Evolutionary conservation across 2,113 vertebrate species (phyloP), one percentile per base, ranked within the genome.

Genomic region (Mormyrus iriodes): DNA sequence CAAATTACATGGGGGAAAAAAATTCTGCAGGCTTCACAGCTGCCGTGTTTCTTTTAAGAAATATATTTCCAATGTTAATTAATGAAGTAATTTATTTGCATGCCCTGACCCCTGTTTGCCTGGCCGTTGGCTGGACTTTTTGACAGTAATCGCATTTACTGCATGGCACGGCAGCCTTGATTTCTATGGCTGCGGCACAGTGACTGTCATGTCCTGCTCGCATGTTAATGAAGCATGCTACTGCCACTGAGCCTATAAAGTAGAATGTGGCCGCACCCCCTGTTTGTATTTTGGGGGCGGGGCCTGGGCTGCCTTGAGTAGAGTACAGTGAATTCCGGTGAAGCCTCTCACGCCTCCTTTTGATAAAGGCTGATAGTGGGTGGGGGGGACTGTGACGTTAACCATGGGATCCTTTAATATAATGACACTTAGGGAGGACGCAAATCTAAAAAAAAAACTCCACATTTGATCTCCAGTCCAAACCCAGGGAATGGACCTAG

Each of bases 1-100:
- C 93, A 93, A 95, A 96, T 95, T 95, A 95, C 91, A 90, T 91
- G 79, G 89, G 89, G n/a, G n/a, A 93, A 93, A 95, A 96, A 95
- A 95, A 96, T 96, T 95, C 95, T 93, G 92, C 94, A 95, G 94
- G 93, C 92, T 91, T 90, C 93, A 83, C 90, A 93, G 91, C 65
- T 94, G 94, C 92, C 93, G 89, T 88, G 90, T 92, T 93, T 92
- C 91, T 88, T 93, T 93, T 93, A 93, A 73, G 92, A 93, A 94
- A 90, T 93, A 92, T 92, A 90, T 48, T 87, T 91, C 85, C 87
- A 89, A 49, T 94, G 92, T 95, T 96, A 95, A 96, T 96, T 96
- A 96, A 95, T 95, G 93, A 94, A 92, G 89, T 91, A 92, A 90
- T 95, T 96, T 94, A 95, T 96, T 92, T 93, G 61, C 61, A 61